Evolutionary conservation across 2,888 invertebrate genomes (phyloP), one percentile per base, ranked within the genome.

Genomic region (Callinectes sapidus): DNA sequence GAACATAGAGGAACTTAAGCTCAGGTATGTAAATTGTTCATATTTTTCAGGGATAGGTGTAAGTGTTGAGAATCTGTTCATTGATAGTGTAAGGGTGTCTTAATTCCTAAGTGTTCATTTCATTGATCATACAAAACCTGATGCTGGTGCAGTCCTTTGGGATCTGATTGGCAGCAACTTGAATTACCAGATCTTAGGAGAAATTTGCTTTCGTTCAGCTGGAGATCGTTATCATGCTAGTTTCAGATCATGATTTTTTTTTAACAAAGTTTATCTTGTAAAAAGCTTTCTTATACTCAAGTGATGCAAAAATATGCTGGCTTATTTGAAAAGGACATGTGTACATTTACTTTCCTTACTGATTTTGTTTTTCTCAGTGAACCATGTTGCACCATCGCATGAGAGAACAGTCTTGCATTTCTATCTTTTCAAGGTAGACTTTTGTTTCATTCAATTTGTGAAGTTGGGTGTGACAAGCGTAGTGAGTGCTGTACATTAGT

Each of bases 311-410:
- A 48, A 48, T 87, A 87, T 48, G 28, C 3, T 87, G n/a, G 13
- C 14, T 87, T 48, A 13, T 18, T 87, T 16, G 48, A 87, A 42
- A 87, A 54, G 54, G 23, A 32, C 86, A 86, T 48, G 23, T 87
- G 42, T 87, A 18, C 42, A 18, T 13, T 48, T 54, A 87, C 23
- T 66, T 39, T 66, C 81, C 54, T 85, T 54, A 85, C 55, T 14
- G 54, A 90, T 91, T 87, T 66, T 91, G 54, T 92, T 39, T 90
- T 87, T 90, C 92, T 87, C 92, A 92, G 92, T 87, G 92, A 92
- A 32, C 77, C 92, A 85, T 92, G 92, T 92, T 92, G 92, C 92
- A 55, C 61, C 92, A 90, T 92, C 88, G 55, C 87, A 77, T 92
- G 92, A 92, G 90, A 90, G 87, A 92, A 89, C 77, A 92, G 85